Evolutionary conservation across 2,888 invertebrate species (phyloP).

Genomic region (Timema podura): DNA sequence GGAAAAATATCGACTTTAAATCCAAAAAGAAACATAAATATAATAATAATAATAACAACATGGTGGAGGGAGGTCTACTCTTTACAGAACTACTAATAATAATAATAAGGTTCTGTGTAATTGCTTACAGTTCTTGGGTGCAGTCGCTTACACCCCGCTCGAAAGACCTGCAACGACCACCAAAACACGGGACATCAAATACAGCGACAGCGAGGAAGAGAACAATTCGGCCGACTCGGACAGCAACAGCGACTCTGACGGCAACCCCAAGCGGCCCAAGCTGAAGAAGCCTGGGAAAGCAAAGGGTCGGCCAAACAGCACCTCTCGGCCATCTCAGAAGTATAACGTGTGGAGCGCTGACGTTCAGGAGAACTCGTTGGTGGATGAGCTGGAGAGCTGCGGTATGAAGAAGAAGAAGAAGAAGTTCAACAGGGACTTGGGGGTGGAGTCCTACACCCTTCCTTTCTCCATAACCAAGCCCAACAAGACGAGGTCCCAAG

Average conservation of each 20-base stretch:
- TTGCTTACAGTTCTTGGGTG: slow-evolving; percentile 17
- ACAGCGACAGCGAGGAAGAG: slow-evolving; percentile 46
- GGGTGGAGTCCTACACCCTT: slow-evolving; percentile 64
- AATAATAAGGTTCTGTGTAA: too few relatives aligned
- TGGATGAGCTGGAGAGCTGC: slow-evolving; percentile 72
- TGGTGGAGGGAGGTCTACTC: too few relatives aligned
- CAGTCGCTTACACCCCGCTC: slow-evolving; percentile 54
- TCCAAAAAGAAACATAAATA: too few relatives aligned
- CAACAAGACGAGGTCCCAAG: too few relatives aligned
- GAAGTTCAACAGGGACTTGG: slow-evolving; percentile 57
- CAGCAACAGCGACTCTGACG: slow-evolving; percentile 52
- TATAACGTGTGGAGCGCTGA: slow-evolving; percentile 73
- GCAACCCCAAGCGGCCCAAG: slow-evolving; percentile 53
- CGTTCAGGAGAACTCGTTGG: slow-evolving; percentile 72
- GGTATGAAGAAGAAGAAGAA: slow-evolving; percentile 53
- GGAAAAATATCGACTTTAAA: too few relatives aligned
- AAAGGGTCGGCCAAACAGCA: slow-evolving; percentile 42
- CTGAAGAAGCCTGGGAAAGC: slow-evolving; percentile 46
- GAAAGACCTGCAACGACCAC: slow-evolving; percentile 47
- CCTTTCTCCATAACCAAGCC: too few relatives aligned
- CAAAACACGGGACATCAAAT: slow-evolving; percentile 10
- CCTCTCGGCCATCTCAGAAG: slow-evolving; percentile 46
- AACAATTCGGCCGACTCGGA: slow-evolving; percentile 55
- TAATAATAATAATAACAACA: too few relatives aligned
- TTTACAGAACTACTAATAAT: too few relatives aligned